phyloP scores from a whole-genome alignment of 2,113 vertebrate genomes.

The Rhinolophus sinicus region DNA sequence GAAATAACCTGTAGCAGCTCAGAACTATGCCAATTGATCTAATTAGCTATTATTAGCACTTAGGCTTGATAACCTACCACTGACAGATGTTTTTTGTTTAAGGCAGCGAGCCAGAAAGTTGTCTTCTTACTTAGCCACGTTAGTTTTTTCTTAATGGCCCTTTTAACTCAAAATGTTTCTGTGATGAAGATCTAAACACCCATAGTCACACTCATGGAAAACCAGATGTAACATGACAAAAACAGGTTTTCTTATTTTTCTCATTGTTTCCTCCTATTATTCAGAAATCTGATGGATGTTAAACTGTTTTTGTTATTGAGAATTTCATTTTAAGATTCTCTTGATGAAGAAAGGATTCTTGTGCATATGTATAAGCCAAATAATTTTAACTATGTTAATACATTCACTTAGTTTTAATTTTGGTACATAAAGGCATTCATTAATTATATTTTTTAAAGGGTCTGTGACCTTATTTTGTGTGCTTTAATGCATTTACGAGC shows the following conservation, averaged over 20 bases:
- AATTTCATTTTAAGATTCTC: conserved; percentile 39
- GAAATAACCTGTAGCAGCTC: conserved; percentile 49
- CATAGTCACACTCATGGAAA: background rate
- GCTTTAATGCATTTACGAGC: background rate
- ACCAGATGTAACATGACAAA: conserved; percentile 8
- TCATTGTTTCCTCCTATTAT: background rate
- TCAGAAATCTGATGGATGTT: conserved; percentile 30
- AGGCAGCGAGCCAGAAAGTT: background rate
- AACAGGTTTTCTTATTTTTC: background rate
- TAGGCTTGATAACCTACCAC: background rate
- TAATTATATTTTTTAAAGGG: background rate
- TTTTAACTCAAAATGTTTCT: background rate
- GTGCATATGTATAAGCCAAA: background rate
- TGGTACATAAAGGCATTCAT: background rate
- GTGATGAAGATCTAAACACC: background rate
- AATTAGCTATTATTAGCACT: background rate
- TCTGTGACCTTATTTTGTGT: conserved; percentile 2
- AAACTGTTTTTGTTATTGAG: background rate
- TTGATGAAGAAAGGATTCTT: background rate
- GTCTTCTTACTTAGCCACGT: background rate
- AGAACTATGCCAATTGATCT: conserved; percentile 3
- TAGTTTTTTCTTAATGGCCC: background rate
- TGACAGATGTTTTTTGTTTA: conserved; percentile 25
- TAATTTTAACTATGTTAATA: conserved; percentile 25
- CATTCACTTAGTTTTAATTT: conserved; percentile 21